Base-by-base conservation (phyloP, 1,140 invertebrate genomes). In the Anoplophora glabripennis region DNA sequence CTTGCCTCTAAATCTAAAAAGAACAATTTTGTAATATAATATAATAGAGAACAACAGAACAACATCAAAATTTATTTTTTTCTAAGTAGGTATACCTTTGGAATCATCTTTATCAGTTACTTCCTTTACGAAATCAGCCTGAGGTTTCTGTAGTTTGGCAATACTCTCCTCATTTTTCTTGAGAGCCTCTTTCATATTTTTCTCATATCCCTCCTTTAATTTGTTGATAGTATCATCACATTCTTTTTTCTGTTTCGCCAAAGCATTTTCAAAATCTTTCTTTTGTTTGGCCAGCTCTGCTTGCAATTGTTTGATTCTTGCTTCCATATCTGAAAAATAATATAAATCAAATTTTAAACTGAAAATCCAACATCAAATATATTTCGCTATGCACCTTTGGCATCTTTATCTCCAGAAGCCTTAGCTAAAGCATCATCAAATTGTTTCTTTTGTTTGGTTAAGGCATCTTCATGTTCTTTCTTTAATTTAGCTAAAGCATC, bases 361-460 rank as follows among this genome's bases (percentile, higher is more conserved):
- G n/a, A n/a, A 28, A 28, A 28, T 5, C 5, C 5, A 28, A 28
- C 2, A 28, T 3, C 21, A 28, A 28, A 28, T 2, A 3, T 28
- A 37, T 21, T 60, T 57, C 0, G 59, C 57, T 55, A 53, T 36
- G 53, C 57, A 15, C 53, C 58, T 17, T 60, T 41, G 1, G 53
- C 7, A 33, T 45, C 38, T 14, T 33, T 48, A n/a, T 18, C 51
- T 41, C 11, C 54, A 53, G 63, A 60, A 10, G 53, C 48, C 21
- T 63, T 51, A 15, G 53, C 57, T 12, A 61, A 21, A 35, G 61
- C 56, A 11, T 34, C 40, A 12, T 64, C 53, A 7, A 66, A 38
- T 35, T 66, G 58, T 36, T 57, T 55, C 37, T 54, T 64, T 21
- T 61, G 34, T 38, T 37, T 46, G 7, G 51, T 8, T 37, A 48